These are phyloP conservation scores for Spizaetus ornatus DNA, from an alignment of 2,113 vertebrate species.

Conservation along the genomic window DNA sequence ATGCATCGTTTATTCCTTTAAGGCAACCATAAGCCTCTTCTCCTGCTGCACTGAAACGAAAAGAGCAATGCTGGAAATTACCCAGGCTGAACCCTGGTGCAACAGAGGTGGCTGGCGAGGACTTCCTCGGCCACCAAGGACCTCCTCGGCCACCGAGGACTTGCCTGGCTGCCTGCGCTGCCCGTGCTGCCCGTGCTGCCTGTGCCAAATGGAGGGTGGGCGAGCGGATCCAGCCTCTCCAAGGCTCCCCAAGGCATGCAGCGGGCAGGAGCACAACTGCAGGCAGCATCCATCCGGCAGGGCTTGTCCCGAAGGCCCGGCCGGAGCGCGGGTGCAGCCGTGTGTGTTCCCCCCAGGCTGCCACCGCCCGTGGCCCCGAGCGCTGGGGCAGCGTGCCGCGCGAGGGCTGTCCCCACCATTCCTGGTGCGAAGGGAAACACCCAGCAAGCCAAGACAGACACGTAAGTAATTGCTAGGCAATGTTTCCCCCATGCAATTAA, in stretches of 20 bases:
- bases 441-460: neutral
- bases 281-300: neutral
- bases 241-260: neutral
- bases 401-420: fast-evolving
- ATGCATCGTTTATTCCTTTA: constrained; percentile 47
- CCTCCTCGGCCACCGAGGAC: neutral
- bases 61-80: constrained; percentile 1
- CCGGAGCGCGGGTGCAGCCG: fast-evolving
- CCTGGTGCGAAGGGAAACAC: fast-evolving
- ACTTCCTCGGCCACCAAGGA: fast-evolving
- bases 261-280: neutral
- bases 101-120: neutral
- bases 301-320: neutral
- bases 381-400: fast-evolving
- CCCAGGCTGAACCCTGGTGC: neutral
- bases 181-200: neutral
- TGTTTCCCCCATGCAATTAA: neutral
- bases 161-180: neutral
- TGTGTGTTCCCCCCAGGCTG: neutral
- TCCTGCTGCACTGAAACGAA: neutral
- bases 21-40: neutral
- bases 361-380: neutral
- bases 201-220: neutral
- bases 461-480: neutral
- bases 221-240: fast-evolving